Evolutionary conservation across 2,888 invertebrate genomes (phyloP), one percentile per base, ranked within the genome.

Genomic region (Myathropa florea): DNA sequence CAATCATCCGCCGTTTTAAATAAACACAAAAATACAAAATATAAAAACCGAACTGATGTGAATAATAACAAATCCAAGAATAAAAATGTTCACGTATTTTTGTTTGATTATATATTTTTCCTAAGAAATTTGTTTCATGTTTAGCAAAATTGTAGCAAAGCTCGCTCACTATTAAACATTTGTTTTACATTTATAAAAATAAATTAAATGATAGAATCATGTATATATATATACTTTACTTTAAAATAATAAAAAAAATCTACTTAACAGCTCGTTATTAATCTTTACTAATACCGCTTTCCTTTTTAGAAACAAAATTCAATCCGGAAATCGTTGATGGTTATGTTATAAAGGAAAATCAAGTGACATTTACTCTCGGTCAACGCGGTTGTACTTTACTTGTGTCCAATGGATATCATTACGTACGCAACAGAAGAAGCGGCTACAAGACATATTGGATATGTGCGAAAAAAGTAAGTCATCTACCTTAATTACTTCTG

Each of bases 391-490:
- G 92, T 67, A 91, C 90, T 6, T 85, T 93, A 26, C 85, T 93
- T 72, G 89, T 91, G 6, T 90, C 91, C 10, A 91, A 92, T 65
- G 92, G 92, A 0, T 91, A 91, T 88, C 91, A 90, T 88, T 93
- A 91, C 88, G 93, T 92, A 30, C 90, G 92, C 28, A 93, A 93
- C 89, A 90, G 93, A 18, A 90, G 90, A n/a, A 91, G 91, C 72
- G 92, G 92, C 1, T 89, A 90, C 2, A 93, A 92, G 88, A 93
- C 92, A 0, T 93, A 93, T 83, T 93, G 93, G 93, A 92, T 93
- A 78, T 93, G 93, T 83, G 91, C 93, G 1, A 92, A 92, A 88
- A 93, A 93, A 90, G 93, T 92, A 76, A 88, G 84, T 14, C 7
- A 53, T 68, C 12, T 68, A 7, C 28, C 57, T 33, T 39, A 26